Conservation (phyloP, 1,140 invertebrate species). For the Leucophenga varia region DNA sequence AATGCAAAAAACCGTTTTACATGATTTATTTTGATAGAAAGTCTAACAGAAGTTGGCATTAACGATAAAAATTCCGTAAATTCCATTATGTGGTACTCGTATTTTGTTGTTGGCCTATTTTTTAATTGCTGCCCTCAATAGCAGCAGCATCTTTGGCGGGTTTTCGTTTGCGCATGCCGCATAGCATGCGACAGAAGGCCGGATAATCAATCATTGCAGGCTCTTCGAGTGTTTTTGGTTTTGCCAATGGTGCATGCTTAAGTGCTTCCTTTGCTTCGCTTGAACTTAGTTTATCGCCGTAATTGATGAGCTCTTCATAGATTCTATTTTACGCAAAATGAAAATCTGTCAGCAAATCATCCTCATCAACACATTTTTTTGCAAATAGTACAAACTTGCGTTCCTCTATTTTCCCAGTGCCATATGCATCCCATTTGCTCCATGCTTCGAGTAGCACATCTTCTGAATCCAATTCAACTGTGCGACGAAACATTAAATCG, state of each 20-base stretch:
- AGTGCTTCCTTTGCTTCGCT: constrained; percentile 64
- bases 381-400: constrained; percentile 57
- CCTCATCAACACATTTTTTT: background rate
- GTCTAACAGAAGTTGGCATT: constrained; percentile 49
- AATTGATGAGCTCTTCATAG: constrained; percentile 63
- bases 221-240: constrained; percentile 57
- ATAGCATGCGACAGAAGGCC: constrained; percentile 62
- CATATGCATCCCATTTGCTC: constrained; percentile 64
- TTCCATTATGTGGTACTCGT: too few species aligned
- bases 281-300: constrained; percentile 62
- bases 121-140: too few species aligned
- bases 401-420: constrained; percentile 62
- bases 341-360: background rate
- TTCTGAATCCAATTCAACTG: constrained; percentile 63
- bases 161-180: constrained; percentile 61
- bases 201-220: constrained; percentile 63
- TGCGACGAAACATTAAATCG: constrained; percentile 62
- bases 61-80: constrained; percentile 23
- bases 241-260: constrained; percentile 63
- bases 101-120: too few species aligned
- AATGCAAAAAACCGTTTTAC: too few species aligned
- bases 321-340: constrained; percentile 59
- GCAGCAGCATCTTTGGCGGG: background rate
- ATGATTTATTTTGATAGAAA: constrained; percentile 50
- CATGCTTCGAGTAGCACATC: constrained; percentile 62